phyloP scores from a whole-genome alignment of 2,888 invertebrate species.

The Rhorus exstirpatorius region DNA sequence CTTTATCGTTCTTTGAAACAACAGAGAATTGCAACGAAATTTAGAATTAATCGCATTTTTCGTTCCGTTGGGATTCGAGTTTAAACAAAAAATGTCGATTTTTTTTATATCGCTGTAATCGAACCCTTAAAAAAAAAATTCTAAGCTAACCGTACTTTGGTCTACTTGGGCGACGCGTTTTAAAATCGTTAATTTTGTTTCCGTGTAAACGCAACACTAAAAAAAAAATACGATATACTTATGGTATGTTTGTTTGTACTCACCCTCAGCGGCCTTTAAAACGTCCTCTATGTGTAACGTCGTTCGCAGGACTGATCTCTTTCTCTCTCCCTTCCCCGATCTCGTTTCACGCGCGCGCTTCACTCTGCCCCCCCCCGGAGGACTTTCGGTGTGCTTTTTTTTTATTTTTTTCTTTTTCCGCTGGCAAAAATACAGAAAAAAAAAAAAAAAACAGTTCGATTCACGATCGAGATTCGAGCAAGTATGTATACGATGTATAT shows the following conservation, averaged over 20 bases:
- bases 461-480: slow-evolving; percentile 63
- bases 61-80: no score
- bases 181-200: no score
- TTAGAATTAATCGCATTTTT: no score
- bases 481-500: slow-evolving; percentile 27
- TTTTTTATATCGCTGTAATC: no score
- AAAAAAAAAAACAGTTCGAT: slow-evolving; percentile 52
- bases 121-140: no score
- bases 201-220: no score
- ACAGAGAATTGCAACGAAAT: no score
- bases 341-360: slow-evolving; percentile 64
- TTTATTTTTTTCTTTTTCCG: slow-evolving; percentile 47
- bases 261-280: slow-evolving; percentile 26
- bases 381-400: slow-evolving; percentile 54
- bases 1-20: neutral
- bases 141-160: no score
- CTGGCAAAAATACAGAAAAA: no score
- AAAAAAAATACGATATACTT: neutral
- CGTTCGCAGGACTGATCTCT: slow-evolving; percentile 25
- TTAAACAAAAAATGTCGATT: no score
- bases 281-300: slow-evolving; percentile 35
- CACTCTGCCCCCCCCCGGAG: slow-evolving; percentile 32
- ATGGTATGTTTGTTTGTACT: slow-evolving; percentile 31
- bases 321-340: slow-evolving; percentile 21
- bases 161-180: no score